A percentile compares a stretch with the other conserved stretches of the same genome.
Evolutionary conservation across 2,888 invertebrate genomes (phyloP).

Genomic region (Agonopterix heracliana): DNA sequence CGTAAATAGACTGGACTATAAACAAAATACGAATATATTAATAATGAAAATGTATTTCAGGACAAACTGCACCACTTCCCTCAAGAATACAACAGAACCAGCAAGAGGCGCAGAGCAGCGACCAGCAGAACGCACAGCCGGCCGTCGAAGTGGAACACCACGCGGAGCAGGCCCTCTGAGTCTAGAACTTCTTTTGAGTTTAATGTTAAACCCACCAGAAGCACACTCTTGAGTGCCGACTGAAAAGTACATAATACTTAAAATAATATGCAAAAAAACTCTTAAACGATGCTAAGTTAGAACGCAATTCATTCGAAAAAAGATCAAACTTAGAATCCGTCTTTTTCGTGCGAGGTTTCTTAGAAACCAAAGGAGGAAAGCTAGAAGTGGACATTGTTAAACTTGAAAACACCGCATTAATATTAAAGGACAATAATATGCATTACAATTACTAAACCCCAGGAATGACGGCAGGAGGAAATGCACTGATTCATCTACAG

Average conservation of each 20-base stretch:
- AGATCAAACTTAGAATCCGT: too few relatives aligned
- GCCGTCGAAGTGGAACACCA: slow-evolving; percentile 51
- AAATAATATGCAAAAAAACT: too few relatives aligned
- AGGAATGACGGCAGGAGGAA: too few relatives aligned
- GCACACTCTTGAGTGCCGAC: background rate
- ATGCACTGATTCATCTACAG: too few relatives aligned
- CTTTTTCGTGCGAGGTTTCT: too few relatives aligned
- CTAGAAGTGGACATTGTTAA: too few relatives aligned
- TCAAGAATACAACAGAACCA: slow-evolving; percentile 65
- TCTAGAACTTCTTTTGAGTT: slow-evolving; percentile 5
- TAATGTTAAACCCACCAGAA: slow-evolving; percentile 10
- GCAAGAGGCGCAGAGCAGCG: slow-evolving; percentile 35
- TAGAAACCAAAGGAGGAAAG: too few relatives aligned
- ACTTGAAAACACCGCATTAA: too few relatives aligned
- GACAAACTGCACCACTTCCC: slow-evolving; percentile 68
- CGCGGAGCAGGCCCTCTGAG: slow-evolving; percentile 54
- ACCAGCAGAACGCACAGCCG: slow-evolving; percentile 39
- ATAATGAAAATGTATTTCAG: slow-evolving; percentile 28
- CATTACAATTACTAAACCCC: too few relatives aligned
- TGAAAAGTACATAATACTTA: background rate
- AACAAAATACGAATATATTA: background rate
- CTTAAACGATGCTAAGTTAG: background rate
- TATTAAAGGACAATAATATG: too few relatives aligned
- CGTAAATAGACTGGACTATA: too few relatives aligned
- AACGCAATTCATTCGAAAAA: too few relatives aligned